Percentiles rank a stretch among this genome's conserved stretches.
These are phyloP conservation scores for Drosophila rufa DNA, from an alignment of 1,140 invertebrate genomes.

Conservation along the genomic window DNA sequence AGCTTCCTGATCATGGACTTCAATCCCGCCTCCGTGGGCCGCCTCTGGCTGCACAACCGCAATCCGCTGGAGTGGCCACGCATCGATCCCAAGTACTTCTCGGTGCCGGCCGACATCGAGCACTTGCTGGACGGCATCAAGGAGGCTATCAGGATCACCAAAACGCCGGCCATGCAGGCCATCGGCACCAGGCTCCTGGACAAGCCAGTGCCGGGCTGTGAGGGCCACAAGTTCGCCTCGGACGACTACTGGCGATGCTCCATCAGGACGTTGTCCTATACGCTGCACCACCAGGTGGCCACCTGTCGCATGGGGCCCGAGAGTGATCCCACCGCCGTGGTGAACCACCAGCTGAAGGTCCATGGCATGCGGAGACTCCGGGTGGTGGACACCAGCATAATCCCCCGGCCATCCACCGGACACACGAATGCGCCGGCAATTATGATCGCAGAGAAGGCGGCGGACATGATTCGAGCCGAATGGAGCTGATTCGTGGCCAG, in stretches of 20 bases:
- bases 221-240: conserved; percentile 86
- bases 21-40: conserved; percentile 90
- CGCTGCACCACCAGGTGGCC: conserved; percentile 90
- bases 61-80: conserved; percentile 91
- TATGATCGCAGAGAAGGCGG: conserved; percentile 95
- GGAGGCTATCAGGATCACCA: conserved; percentile 87
- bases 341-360: conserved; percentile 90
- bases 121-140: conserved; percentile 89
- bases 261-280: conserved; percentile 87
- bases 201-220: conserved; percentile 88
- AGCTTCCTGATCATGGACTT: conserved; percentile 90
- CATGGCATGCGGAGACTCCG: conserved; percentile 90
- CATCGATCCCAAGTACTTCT: conserved; percentile 91
- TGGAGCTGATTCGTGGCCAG: conserved; percentile 80
- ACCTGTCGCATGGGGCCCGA: conserved; percentile 92
- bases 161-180: conserved; percentile 88
- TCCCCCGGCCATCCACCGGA: conserved; percentile 89
- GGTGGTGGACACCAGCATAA: conserved; percentile 91
- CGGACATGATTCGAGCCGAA: conserved; percentile 91
- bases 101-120: conserved; percentile 87
- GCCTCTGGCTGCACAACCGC: conserved; percentile 88
- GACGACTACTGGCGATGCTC: conserved; percentile 92
- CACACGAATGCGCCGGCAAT: conserved; percentile 90
- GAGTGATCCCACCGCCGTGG: conserved; percentile 89
- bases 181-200: conserved; percentile 85